Percentiles rank a stretch among this genome's conserved stretches.
These are phyloP conservation scores for Pheosia tremula DNA, from an alignment of 2,888 invertebrate species.

Conservation along the genomic window DNA sequence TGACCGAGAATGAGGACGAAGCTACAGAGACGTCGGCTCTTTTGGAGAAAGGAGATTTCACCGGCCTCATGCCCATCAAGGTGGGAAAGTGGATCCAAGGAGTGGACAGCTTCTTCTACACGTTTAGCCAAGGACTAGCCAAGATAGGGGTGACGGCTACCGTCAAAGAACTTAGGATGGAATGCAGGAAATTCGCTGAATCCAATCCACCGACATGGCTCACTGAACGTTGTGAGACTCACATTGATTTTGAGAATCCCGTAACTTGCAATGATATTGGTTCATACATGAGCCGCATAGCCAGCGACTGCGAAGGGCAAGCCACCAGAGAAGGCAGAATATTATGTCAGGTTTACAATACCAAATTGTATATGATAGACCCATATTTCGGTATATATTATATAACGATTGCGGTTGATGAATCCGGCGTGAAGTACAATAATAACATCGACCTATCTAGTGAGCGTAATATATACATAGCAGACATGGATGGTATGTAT, in stretches of 20 bases:
- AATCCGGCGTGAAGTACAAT: background rate
- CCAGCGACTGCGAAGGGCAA: background rate
- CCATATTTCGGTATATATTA: background rate
- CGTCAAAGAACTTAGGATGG: background rate
- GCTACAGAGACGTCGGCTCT: background rate
- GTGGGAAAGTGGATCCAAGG: background rate
- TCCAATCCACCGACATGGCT: background rate
- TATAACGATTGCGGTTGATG: background rate
- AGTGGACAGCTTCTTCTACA: background rate
- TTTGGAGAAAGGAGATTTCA: background rate
- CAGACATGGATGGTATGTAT: background rate
- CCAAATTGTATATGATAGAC: background rate
- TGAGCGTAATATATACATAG: background rate
- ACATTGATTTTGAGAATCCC: background rate
- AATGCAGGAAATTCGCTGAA: conserved; percentile 1
- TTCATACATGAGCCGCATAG: background rate
- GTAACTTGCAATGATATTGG: background rate
- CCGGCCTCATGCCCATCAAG: background rate
- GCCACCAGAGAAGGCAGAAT: background rate
- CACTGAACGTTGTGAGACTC: background rate
- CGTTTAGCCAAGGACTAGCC: background rate
- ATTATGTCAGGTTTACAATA: background rate
- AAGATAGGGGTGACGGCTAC: background rate
- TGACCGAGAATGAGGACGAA: background rate
- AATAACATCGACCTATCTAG: background rate